phyloP scores from a whole-genome alignment of 2,888 invertebrate genomes.

The Tholera decimalis region DNA sequence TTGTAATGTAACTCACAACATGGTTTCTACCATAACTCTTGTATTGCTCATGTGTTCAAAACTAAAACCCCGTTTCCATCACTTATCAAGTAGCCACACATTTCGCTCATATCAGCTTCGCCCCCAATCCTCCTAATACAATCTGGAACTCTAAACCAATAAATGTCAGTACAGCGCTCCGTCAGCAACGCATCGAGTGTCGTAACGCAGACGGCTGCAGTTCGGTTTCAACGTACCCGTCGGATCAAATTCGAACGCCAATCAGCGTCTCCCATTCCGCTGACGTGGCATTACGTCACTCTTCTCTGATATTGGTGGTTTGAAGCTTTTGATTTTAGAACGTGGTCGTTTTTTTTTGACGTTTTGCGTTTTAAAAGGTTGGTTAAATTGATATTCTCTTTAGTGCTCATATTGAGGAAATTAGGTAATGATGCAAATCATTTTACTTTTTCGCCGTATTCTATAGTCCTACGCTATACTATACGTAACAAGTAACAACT shows the following conservation, averaged over 20 bases:
- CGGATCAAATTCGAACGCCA: constrained; percentile 63
- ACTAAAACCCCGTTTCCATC: neutral
- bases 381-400: constrained; percentile 4
- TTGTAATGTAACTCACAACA: no score
- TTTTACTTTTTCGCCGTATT: no score
- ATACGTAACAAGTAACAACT: neutral
- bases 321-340: constrained; percentile 54
- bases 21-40: no score
- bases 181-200: constrained; percentile 57
- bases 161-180: constrained; percentile 50
- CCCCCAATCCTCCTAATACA: constrained; percentile 41
- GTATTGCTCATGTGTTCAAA: no score
- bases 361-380: neutral
- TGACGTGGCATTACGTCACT: constrained; percentile 59
- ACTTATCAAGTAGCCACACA: neutral
- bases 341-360: neutral
- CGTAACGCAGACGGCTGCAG: constrained; percentile 54
- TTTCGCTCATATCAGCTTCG: constrained; percentile 20
- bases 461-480: neutral
- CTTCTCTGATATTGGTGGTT: constrained; percentile 43
- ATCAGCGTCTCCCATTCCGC: constrained; percentile 53
- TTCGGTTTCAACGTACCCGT: constrained; percentile 55
- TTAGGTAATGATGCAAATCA: no score
- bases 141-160: constrained; percentile 59
- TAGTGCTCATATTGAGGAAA: neutral